Evolutionary conservation across 2,888 invertebrate genomes (phyloP), one percentile per base, ranked within the genome.

Genomic region (Andrena camellia): DNA sequence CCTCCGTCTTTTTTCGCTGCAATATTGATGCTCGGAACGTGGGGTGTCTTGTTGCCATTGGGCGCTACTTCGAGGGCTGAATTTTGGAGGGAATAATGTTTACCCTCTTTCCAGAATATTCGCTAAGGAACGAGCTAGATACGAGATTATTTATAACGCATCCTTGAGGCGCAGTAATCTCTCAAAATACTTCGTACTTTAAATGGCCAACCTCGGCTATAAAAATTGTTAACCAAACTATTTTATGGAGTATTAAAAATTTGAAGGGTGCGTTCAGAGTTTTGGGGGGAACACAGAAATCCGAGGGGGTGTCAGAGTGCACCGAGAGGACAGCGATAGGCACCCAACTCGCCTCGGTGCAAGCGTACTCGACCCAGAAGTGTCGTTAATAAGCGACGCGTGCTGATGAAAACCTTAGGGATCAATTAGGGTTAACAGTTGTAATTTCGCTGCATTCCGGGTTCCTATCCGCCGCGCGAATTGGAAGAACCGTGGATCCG

Each of bases 401-500:
- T 79, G 73, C 78, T 76, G 83, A 81, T 81, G 85, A 88, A 88
- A 88, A 88, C 71, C 52, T 57, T 67, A 31, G 86, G 63, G 88
- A 86, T 88, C 88, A 88, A 88, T 88, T 78, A 86, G 80, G 88
- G 88, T 88, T 88, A 88, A 88, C 81, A 75, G 81, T 79, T 50
- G 86, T 86, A 88, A 88, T 88, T 78, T 81, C 74, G 69, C 70
- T 72, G 79, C 74, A 83, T 84, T 84, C 75, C 57, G 26, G 67
- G 77, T 71, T 83, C 71, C 77, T 69, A 75, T 77, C 33, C 59
- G 31, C 8, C 20, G n/a, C 26, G n/a, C 20, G n/a, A 31, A 23
- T 29, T n/a, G n/a, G 23, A 48, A 7, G n/a, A 54, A 4, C 35
- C 2, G n/a, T 29, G 33, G 26, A 66, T 8, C 23, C 26, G 7